Base-by-base conservation (phyloP, 2,888 invertebrate species). In the Sinelater perroti region DNA sequence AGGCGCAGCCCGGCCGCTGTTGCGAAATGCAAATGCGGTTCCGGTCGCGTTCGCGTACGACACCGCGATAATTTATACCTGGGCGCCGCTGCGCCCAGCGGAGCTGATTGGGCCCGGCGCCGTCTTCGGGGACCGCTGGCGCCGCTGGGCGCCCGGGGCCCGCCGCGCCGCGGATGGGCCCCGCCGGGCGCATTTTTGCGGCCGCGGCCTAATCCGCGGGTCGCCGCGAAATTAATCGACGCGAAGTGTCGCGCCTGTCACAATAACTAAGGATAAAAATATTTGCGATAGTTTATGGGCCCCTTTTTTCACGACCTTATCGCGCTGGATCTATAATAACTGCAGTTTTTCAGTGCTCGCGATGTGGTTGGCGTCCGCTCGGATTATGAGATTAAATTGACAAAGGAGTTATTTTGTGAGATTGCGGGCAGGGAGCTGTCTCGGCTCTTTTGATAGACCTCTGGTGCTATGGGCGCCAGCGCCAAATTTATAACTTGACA, bases 1-100 rank as follows among this genome's bases (percentile, higher is more conserved):
- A 61, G 61, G 61, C 57, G 61, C 57, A 61, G 57, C 61, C 26
- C n/a, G 52, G 26, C 28, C 13, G 56, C 52, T 55, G 47, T 56
- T 53, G 61, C 54, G 50, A 57, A 57, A 61, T 61, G 61, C 57
- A 57, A 61, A 57, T 61, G 47, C 40, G 38, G 54, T 61, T 61
- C 61, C 61, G 61, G 61, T 57, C 61, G 57, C 44, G 28, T 57
- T 53, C 21, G 47, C n/a, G n/a, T n/a, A 31, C 36, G 40, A 50
- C 40, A 52, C 47, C 52, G 56, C 47, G 33, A 47, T 42, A 50
- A 50, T 56, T 53, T 60, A 56, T 56, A 52, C 51, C 47, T 56
- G 52, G 56, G 56, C 55, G 51, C 50, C 54, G 51, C 50, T 49
- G 47, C 57, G 53, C 57, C 53, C 35, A 51, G 17, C 33, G 20